phyloP scores from a whole-genome alignment of 2,797 vertebrate genomes.

The Phrynocephalus vlangalii region DNA sequence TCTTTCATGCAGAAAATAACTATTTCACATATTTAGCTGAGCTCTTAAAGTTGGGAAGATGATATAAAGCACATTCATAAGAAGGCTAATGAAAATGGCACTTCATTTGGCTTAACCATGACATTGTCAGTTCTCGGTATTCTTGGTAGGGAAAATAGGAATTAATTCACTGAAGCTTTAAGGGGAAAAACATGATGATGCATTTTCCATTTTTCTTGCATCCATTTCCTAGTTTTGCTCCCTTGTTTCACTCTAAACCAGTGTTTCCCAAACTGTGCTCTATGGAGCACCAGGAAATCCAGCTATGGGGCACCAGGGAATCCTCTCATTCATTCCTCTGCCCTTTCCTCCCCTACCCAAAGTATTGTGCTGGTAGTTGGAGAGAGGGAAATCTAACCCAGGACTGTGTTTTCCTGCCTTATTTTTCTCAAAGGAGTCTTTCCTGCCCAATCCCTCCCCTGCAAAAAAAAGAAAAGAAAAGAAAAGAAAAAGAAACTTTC shows the following conservation, averaged over 20 bases:
- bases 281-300: too few relatives aligned
- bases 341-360: too few relatives aligned
- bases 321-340: too few relatives aligned
- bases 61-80: neutral
- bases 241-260: neutral
- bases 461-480: too few relatives aligned
- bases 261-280: too few relatives aligned
- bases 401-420: too few relatives aligned
- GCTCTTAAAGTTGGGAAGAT: neutral
- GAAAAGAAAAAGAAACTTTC: too few relatives aligned
- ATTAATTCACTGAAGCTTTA: neutral
- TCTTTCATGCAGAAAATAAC: neutral
- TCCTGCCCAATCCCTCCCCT: too few relatives aligned
- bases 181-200: neutral
- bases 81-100: neutral
- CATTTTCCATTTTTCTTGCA: neutral
- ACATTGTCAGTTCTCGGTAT: neutral
- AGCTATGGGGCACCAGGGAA: too few relatives aligned
- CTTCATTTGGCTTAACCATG: neutral
- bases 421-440: too few relatives aligned
- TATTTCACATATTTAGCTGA: neutral
- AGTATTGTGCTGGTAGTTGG: too few relatives aligned
- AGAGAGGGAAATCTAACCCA: too few relatives aligned
- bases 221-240: neutral
- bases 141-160: neutral